Conservation (phyloP, 64 coral and sea anemone genomes). For the Stylophora pistillata region DNA sequence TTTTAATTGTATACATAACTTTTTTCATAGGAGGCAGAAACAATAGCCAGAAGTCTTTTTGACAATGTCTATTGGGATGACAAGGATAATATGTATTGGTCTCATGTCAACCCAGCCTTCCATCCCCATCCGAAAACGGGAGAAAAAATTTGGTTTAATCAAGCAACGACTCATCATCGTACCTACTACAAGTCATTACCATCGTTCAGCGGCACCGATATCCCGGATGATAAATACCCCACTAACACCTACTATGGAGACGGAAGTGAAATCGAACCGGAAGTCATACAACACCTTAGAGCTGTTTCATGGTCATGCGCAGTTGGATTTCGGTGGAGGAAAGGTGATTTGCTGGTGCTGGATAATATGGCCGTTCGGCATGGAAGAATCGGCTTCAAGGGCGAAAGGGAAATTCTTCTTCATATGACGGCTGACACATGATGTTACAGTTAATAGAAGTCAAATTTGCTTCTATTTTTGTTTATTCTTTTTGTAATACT, state of each 20-base stretch:
- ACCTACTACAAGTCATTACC: constrained; percentile 32
- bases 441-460: too few species aligned
- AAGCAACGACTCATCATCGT: constrained; percentile 3
- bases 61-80: background rate
- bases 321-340: constrained; percentile 58
- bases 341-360: constrained; percentile 29
- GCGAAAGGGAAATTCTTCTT: constrained; percentile 34
- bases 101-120: background rate
- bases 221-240: constrained; percentile 19
- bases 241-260: constrained; percentile 33
- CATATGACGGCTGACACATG: constrained; percentile 27
- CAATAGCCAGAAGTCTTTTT: background rate
- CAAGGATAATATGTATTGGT: background rate
- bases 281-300: constrained; percentile 50
- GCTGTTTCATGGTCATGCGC: constrained; percentile 34
- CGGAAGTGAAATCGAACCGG: constrained; percentile 46
- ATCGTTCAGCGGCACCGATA: background rate
- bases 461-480: too few species aligned
- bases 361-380: constrained; percentile 49
- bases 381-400: constrained; percentile 21
- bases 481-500: too few species aligned
- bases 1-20: too few species aligned
- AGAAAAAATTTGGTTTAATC: constrained; percentile 49
- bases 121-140: constrained; percentile 12
- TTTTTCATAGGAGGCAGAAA: background rate